Conservation (phyloP, 2,888 invertebrate species). For the Corythucha ciliata region DNA sequence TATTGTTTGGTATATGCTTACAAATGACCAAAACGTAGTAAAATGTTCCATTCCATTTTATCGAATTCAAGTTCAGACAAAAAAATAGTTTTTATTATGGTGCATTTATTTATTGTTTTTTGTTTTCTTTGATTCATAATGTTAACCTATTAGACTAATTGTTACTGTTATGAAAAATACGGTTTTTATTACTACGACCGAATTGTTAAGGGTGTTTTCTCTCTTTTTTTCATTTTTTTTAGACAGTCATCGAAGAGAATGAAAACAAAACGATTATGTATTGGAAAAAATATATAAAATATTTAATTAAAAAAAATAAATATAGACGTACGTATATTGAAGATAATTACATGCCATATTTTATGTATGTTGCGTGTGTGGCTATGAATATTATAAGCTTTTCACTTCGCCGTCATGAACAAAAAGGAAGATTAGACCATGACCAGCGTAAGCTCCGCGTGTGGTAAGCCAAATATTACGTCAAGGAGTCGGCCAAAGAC, state of each 20-base stretch:
- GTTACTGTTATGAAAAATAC: constrained; percentile 32
- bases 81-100: constrained; percentile 14
- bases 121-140: constrained; percentile 8
- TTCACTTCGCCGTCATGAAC: too few relatives aligned
- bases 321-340: constrained; percentile 32
- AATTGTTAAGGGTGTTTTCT: constrained; percentile 29
- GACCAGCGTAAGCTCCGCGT: too few relatives aligned
- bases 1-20: too few relatives aligned
- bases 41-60: too few relatives aligned
- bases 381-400: constrained; percentile 34
- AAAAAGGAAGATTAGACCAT: too few relatives aligned
- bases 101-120: constrained; percentile 20
- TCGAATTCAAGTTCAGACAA: background rate
- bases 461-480: too few relatives aligned
- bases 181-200: too few relatives aligned
- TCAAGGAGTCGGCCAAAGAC: too few relatives aligned
- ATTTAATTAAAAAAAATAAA: constrained; percentile 29
- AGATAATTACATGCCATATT: constrained; percentile 35
- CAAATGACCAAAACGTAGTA: too few relatives aligned
- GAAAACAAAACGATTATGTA: constrained; percentile 16
- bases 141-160: constrained; percentile 25
- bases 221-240: too few relatives aligned
- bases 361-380: constrained; percentile 37
- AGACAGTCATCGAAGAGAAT: constrained; percentile 30
- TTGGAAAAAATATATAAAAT: constrained; percentile 26